A percentile compares a stretch with the other conserved stretches of the same genome.
These are phyloP conservation scores for Cantharis rustica DNA, from an alignment of 2,888 invertebrate species.

Conservation along the genomic window DNA sequence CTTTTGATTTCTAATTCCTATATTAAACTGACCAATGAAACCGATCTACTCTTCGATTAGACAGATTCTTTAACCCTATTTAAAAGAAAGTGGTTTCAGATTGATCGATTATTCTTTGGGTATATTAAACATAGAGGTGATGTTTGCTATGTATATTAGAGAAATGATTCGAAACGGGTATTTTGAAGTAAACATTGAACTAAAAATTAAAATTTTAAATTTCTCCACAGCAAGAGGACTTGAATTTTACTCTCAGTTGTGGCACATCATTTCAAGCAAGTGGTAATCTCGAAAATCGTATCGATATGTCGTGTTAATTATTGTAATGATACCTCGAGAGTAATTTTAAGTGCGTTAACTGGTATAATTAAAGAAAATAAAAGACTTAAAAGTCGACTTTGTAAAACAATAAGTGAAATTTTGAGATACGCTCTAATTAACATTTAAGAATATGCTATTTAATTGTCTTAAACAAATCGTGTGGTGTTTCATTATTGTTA, in stretches of 20 bases:
- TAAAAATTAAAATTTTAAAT: constrained; percentile 51
- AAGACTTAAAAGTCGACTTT: constrained; percentile 9
- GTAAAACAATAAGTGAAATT: constrained; percentile 39
- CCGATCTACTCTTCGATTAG: constrained; percentile 14
- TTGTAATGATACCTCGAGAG: background rate
- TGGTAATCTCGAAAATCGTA: background rate
- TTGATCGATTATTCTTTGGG: constrained; percentile 5
- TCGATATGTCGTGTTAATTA: background rate
- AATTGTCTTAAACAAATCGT: constrained; percentile 49
- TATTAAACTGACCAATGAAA: constrained; percentile 15
- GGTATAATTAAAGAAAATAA: background rate
- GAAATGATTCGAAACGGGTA: constrained; percentile 40
- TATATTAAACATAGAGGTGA: constrained; percentile 13
- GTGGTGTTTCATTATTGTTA: constrained; percentile 43
- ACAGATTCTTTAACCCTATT: constrained; percentile 33
- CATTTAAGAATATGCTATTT: constrained; percentile 47
- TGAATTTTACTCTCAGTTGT: constrained; percentile 36
- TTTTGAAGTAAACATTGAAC: constrained; percentile 43
- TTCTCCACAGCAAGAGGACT: constrained; percentile 48
- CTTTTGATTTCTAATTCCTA: constrained; percentile 43
- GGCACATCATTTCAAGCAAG: constrained; percentile 18
- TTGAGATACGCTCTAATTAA: constrained; percentile 48
- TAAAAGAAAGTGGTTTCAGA: constrained; percentile 41
- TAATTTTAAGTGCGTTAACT: background rate
- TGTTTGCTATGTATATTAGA: constrained; percentile 30